Conservation (phyloP, 2,888 invertebrate genomes). For the Creontiades dilutus region DNA sequence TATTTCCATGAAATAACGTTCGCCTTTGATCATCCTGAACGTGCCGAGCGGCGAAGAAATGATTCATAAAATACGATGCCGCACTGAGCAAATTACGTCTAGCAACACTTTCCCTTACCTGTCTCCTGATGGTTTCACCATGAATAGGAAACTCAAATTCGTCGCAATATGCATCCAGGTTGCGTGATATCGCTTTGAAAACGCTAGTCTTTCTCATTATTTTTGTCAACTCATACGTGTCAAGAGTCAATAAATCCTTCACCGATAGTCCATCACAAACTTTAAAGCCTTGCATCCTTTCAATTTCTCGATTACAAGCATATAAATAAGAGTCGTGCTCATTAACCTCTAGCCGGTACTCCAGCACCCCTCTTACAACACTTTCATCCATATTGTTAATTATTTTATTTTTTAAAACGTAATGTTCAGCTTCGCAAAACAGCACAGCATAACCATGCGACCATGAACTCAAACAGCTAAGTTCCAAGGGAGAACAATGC, state of each 20-base stretch:
- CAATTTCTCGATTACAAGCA: neutral
- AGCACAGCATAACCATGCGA: neutral
- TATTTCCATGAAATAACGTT: neutral
- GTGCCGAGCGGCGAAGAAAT: neutral
- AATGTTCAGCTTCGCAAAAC: conserved; percentile 15
- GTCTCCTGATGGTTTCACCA: conserved; percentile 2
- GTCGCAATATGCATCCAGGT: neutral
- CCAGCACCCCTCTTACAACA: neutral
- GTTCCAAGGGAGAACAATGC: conserved; percentile 1
- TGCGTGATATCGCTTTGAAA: neutral
- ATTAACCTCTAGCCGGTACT: conserved; percentile 21
- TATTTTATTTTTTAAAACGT: conserved; percentile 22
- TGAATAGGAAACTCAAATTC: conserved; percentile 5
- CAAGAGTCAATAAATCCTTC: neutral
- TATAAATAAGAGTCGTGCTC: neutral
- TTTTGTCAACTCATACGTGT: neutral
- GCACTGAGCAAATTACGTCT: neutral
- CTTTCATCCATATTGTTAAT: neutral
- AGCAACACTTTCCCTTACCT: neutral
- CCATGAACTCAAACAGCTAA: neutral
- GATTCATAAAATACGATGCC: neutral
- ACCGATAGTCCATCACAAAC: neutral
- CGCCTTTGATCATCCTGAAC: neutral
- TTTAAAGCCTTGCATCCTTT: neutral
- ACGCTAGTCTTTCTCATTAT: neutral